Evolutionary conservation across 2,113 vertebrate genomes (phyloP), one percentile per base, ranked within the genome.

Genomic region (Thunnus maccoyii): DNA sequence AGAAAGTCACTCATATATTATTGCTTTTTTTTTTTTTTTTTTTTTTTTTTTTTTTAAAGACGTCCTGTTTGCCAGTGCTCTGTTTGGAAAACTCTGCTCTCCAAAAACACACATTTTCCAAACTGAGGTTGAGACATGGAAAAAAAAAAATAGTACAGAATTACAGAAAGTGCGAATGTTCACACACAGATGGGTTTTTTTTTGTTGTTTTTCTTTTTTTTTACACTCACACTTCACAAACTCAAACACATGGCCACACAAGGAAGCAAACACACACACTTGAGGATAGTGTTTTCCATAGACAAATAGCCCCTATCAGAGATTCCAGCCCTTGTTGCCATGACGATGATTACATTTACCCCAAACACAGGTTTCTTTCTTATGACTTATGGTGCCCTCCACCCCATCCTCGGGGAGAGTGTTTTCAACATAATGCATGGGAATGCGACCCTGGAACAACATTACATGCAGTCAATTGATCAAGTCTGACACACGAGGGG

Each of bases 321-420:
- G 83, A 94, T 90, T 94, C 88, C 92, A 92, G 76, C 67, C 71
- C 69, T 68, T 76, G 94, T 94, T 94, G 84, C 92, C 86, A 94
- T 92, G 93, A 81, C 82, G 88, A 92, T 86, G 68, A 76, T 91
- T 90, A 89, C 86, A 93, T 93, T 94, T 86, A 91, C 71, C 74
- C 76, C 85, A 93, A 94, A 94, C 87, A 92, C 46, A 3, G 56
- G 76, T 77, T 87, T 75, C 20, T 86, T 81, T 74, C 61, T 76
- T 82, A 65, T 85, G 82, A 76, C 79, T 87, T 86, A 81, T 36
- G 48, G n/a, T 79, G 69, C 78, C 91, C 84, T 86, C 68, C 90
- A 16, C 82, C 76, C 81, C 72, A 10, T 80, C 81, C 78, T 82
- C 11, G 2, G 78, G 82, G 79, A 86, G 30, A 30, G 30, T 46